These are phyloP conservation scores for Cecropterus lyciades DNA, from an alignment of 1,140 invertebrate species.

Conservation along the genomic window DNA sequence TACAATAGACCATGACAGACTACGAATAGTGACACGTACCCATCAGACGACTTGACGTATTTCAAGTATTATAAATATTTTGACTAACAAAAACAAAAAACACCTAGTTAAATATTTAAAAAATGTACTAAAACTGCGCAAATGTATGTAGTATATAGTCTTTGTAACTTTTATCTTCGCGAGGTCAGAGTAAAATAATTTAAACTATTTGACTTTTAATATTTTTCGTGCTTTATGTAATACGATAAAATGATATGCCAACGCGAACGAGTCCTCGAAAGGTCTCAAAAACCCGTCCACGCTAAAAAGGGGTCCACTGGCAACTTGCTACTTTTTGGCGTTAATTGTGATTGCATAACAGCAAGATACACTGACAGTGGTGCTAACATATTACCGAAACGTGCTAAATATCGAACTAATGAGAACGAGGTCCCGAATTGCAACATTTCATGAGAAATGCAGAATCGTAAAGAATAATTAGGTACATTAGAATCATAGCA, in stretches of 20 bases:
- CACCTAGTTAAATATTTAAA: no score
- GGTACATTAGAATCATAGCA: no score
- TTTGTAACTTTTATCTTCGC: no score
- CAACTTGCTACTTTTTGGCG: constrained; percentile 30
- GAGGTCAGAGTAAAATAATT: no score
- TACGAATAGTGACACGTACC: constrained; percentile 16
- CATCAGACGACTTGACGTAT: constrained; percentile 9
- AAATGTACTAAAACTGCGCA: no score
- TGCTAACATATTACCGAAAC: constrained; percentile 54
- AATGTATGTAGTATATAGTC: no score
- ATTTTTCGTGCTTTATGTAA: no score
- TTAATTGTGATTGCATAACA: constrained; percentile 60
- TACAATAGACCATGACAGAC: constrained; percentile 10
- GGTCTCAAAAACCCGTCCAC: constrained; percentile 3
- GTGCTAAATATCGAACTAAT: constrained; percentile 68
- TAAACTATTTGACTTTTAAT: constrained; percentile 2
- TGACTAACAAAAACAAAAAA: no score
- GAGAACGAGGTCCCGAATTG: constrained; percentile 66
- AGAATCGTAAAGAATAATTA: constrained; percentile 1
- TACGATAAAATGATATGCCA: constrained; percentile 8
- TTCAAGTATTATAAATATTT: neutral
- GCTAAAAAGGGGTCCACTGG: constrained; percentile 8
- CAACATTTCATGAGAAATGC: constrained; percentile 62
- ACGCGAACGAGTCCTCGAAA: constrained; percentile 5
- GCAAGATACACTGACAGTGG: constrained; percentile 34